Evolutionary conservation across 92 coral and sea anemone genomes (phyloP).

Genomic region (Meandrina meandrites): DNA sequence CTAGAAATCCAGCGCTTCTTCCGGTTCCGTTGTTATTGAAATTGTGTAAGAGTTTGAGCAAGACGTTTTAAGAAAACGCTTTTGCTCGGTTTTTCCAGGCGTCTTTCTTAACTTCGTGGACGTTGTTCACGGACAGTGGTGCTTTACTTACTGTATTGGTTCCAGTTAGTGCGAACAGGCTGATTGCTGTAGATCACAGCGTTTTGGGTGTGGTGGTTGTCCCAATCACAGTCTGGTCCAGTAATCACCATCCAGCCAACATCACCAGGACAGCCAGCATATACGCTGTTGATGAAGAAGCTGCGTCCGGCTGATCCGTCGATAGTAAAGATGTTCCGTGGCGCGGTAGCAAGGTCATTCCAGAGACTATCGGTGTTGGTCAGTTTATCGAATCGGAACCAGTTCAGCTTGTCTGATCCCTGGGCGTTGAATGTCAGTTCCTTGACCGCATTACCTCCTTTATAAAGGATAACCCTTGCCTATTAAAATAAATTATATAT

Average conservation of each 20-base stretch:
- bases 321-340: slow-evolving; percentile 52
- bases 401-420: slow-evolving; percentile 48
- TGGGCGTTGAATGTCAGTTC: slow-evolving; percentile 50
- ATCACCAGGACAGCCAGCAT: slow-evolving; percentile 38
- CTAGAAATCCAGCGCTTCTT: too few species aligned
- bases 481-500: not conserved
- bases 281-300: slow-evolving; percentile 51
- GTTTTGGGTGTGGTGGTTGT: not conserved
- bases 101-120: not conserved
- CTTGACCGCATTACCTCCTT: slow-evolving; percentile 14
- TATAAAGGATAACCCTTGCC: slow-evolving; percentile 54
- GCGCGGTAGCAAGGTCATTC: slow-evolving; percentile 39
- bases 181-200: slow-evolving; percentile 42
- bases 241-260: slow-evolving; percentile 54
- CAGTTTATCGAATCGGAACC: slow-evolving; percentile 40
- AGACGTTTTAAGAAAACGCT: too few species aligned
- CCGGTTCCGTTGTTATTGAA: too few species aligned
- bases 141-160: not conserved
- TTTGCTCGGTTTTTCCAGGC: too few species aligned
- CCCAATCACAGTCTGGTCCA: slow-evolving; percentile 26
- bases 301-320: not conserved
- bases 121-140: not conserved
- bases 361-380: slow-evolving; percentile 32
- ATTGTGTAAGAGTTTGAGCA: too few species aligned
- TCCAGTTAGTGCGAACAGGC: slow-evolving; percentile 8